Evolutionary conservation across 2,113 vertebrate species (phyloP).

Genomic region (Crotalus viridis): DNA sequence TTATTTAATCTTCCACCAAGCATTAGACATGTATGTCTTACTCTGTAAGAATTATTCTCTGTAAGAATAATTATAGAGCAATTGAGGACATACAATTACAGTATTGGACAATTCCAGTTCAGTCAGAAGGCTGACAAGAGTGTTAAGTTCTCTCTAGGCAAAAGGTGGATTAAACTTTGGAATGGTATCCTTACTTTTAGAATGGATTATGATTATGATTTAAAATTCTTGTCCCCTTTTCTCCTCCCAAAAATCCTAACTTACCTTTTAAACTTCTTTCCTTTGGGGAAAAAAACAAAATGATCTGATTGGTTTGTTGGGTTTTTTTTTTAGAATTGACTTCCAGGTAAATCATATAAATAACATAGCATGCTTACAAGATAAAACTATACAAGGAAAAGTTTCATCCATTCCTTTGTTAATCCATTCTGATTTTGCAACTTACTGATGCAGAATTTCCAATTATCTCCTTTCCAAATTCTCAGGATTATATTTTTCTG

Average conservation of each 20-base stretch:
- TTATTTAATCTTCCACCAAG: background rate
- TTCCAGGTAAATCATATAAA: background rate
- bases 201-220: background rate
- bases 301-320: background rate
- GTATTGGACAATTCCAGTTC: background rate
- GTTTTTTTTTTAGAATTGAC: background rate
- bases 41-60: background rate
- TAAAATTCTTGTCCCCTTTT: background rate
- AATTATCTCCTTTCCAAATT: slow-evolving; percentile 16
- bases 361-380: background rate
- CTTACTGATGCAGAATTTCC: slow-evolving; percentile 28
- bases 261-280: background rate
- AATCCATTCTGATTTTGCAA: background rate
- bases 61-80: background rate
- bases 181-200: background rate
- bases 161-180: background rate
- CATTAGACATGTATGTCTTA: background rate
- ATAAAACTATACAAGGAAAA: background rate
- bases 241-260: background rate
- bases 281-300: background rate
- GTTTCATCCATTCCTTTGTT: background rate
- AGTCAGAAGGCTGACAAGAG: background rate
- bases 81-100: background rate
- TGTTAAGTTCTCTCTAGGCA: background rate
- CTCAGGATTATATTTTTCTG: slow-evolving; percentile 23